Base-by-base conservation (phyloP, 2,113 vertebrate species). In the Hirundichthys speculiger region DNA sequence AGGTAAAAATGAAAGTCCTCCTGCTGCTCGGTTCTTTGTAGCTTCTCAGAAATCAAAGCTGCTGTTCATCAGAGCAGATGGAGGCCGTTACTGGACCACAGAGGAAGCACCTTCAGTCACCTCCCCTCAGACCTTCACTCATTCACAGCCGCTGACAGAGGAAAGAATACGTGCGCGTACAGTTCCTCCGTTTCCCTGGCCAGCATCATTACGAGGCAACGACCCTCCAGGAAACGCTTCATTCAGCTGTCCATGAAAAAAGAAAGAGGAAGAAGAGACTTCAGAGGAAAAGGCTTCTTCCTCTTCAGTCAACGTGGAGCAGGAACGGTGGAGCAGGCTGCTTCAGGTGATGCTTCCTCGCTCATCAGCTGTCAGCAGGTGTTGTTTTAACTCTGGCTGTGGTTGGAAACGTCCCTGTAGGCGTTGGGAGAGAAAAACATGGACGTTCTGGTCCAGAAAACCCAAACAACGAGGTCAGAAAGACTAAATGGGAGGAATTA, bases 211-310 rank as follows among this genome's bases (percentile, higher is more conserved):
- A 61, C 38, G 63, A 64, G 16, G 45, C 8, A n/a, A 54, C 0
- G 49, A 65, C 48, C 4, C 67, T 63, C 81, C 71, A 75, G 78
- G 71, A 62, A 74, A 71, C 34, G 8, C 18, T 7, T 27, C n/a
- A 41, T 34, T 13, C 10, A 25, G 0, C n/a, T 11, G 42, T 45
- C 2, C 30, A 22, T 19, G 51, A 13, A 55, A 66, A 21, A 49
- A 20, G 25, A 25, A 34, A 13, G 25, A 53, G 10, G 19, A 39
- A 40, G 16, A 22, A 46, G 58, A 39, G 43, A 27, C 43, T 53
- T 7, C 63, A 21, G 58, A 21, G 15, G 42, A 51, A 41, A 16
- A 27, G 39, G 51, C 11, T 48, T 27, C 41, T 18, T 38, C 1
- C 16, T 0, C 34, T 52, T 50, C 73, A 4, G 25, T 6, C n/a